Percentiles rank a stretch among this genome's conserved stretches.
Evolutionary conservation across 2,888 invertebrate genomes (phyloP).

Genomic region (Macroteleia sp.): DNA sequence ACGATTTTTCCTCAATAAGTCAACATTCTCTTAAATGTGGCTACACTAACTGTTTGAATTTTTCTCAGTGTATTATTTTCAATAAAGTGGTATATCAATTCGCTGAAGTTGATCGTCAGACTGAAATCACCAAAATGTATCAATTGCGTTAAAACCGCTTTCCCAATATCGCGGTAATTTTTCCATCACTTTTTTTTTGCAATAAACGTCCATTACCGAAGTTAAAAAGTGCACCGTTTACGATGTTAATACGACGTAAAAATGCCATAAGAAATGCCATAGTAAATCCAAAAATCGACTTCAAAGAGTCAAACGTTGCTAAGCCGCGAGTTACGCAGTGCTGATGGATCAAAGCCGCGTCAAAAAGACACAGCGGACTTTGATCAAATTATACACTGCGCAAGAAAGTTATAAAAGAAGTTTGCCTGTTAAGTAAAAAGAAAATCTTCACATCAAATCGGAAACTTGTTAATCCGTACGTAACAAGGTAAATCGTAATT

Average conservation of each 20-base stretch:
- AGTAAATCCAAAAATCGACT: slow-evolving; percentile 60
- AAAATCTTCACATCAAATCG: slow-evolving; percentile 49
- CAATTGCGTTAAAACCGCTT: slow-evolving; percentile 20
- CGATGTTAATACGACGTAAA: slow-evolving; percentile 46
- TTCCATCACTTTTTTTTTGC: slow-evolving; percentile 29
- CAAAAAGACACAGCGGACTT: slow-evolving; percentile 55
- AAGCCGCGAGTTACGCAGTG: slow-evolving; percentile 61
- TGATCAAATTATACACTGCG: slow-evolving; percentile 60
- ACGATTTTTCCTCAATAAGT: too few relatives aligned
- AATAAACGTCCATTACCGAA: slow-evolving; percentile 42
- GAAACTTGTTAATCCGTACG: slow-evolving; percentile 46
- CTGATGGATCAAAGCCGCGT: slow-evolving; percentile 62
- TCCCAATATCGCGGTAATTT: slow-evolving; percentile 9
- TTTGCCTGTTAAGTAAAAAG: slow-evolving; percentile 49
- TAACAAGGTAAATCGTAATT: slow-evolving; percentile 29
- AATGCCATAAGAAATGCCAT: slow-evolving; percentile 52
- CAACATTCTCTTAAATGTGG: too few relatives aligned
- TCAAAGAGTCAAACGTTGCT: slow-evolving; percentile 51
- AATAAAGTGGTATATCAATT: too few relatives aligned
- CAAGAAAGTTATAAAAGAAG: slow-evolving; percentile 58
- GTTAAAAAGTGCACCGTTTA: slow-evolving; percentile 45
- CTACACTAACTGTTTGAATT: too few relatives aligned
- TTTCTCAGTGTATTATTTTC: too few relatives aligned
- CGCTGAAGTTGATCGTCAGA: too few relatives aligned
- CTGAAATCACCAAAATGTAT: slow-evolving; percentile 10